Conservation (phyloP, 2,797 vertebrate genomes). For the Forpus xanthops region DNA sequence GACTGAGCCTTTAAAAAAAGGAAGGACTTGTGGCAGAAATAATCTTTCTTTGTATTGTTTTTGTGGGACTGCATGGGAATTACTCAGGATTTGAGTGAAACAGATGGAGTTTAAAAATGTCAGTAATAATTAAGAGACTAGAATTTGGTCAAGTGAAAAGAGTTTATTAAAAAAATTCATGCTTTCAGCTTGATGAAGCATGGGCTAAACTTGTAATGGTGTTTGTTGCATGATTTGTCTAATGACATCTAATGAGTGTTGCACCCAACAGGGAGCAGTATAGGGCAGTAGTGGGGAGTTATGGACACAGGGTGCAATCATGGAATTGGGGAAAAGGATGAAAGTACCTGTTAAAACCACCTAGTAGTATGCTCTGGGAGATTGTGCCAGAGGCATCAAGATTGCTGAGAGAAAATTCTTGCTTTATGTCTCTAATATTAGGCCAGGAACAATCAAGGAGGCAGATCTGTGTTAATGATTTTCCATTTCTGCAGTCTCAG, state of each 20-base stretch:
- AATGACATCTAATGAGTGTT: not conserved
- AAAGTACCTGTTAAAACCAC: not conserved
- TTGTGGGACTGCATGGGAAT: not conserved
- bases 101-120: not conserved
- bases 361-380: not conserved
- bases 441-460: not conserved
- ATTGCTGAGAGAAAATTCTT: not conserved
- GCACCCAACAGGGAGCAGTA: not conserved
- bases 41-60: not conserved
- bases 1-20: not conserved
- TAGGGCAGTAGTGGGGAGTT: not conserved
- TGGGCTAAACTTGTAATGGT: not conserved
- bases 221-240: not conserved
- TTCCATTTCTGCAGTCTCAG: not conserved
- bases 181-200: conserved; percentile 18
- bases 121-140: not conserved
- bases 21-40: not conserved
- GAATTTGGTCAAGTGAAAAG: conserved; percentile 2
- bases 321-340: not conserved
- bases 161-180: conserved; percentile 19
- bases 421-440: not conserved
- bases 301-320: accelerated
- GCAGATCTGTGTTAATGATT: not conserved
- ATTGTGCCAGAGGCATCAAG: not conserved
- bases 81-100: not conserved